Conservation (phyloP, 2,797 vertebrate species). For the Gymnoscopelus braueri region DNA sequence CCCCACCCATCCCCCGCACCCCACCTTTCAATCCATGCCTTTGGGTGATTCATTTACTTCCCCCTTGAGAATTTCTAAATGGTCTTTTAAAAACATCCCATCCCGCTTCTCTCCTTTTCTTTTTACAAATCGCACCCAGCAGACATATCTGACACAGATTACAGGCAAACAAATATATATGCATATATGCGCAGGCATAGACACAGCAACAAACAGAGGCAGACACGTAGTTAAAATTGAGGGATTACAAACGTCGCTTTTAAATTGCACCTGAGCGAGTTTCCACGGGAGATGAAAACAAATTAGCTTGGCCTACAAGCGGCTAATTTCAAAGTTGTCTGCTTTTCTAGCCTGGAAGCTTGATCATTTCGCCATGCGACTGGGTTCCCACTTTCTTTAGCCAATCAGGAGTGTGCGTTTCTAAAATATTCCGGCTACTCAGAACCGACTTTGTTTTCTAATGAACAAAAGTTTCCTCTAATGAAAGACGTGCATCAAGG, state of each 20-base stretch:
- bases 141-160: not conserved
- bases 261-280: constrained; percentile 43
- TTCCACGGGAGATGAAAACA: constrained; percentile 50
- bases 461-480: constrained; percentile 19
- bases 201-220: constrained; percentile 17
- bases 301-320: constrained; percentile 32
- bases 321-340: constrained; percentile 26
- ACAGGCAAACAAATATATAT: constrained; percentile 18
- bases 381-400: constrained; percentile 4
- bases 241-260: constrained; percentile 28
- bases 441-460: constrained; percentile 38
- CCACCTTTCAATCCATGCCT: too few species aligned
- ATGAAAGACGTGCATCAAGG: constrained; percentile 30
- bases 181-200: not conserved
- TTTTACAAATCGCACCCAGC: too few species aligned
- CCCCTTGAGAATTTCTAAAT: not conserved
- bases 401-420: constrained; percentile 14
- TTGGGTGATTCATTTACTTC: not conserved
- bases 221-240: constrained; percentile 17
- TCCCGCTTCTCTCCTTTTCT: too few species aligned
- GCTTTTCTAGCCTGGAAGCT: constrained; percentile 28
- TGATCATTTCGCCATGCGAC: constrained; percentile 18
- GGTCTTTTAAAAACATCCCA: too few species aligned
- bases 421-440: constrained; percentile 26
- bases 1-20: too few species aligned